These are phyloP conservation scores for Sceloporus tristichus DNA, from an alignment of 2,113 vertebrate genomes.

Conservation along the genomic window DNA sequence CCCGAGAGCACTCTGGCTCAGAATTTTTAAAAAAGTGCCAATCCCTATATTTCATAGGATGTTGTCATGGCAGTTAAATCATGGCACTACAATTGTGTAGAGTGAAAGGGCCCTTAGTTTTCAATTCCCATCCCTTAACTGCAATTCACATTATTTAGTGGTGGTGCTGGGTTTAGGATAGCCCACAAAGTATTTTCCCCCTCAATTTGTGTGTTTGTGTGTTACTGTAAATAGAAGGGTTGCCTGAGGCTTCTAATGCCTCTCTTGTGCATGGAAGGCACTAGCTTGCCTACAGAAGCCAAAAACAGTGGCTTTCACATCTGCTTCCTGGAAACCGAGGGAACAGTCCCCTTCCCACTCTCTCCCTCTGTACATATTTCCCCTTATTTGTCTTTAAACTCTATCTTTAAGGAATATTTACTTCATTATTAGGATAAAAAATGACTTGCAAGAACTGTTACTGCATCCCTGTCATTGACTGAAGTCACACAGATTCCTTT, in stretches of 20 bases:
- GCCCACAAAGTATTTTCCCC: background rate
- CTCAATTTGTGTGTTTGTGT: background rate
- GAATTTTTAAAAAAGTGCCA: too few relatives aligned
- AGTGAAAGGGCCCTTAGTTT: background rate
- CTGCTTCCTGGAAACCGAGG: background rate
- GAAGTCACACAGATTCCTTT: background rate
- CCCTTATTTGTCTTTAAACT: background rate
- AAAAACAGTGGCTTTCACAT: background rate
- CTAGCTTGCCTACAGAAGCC: background rate
- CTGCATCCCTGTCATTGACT: background rate
- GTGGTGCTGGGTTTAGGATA: background rate
- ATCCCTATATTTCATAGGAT: too few relatives aligned
- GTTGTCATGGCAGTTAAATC: too few relatives aligned
- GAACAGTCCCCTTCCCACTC: background rate
- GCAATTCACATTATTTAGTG: background rate
- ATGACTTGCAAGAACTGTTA: background rate
- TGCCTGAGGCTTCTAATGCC: background rate
- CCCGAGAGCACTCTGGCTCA: too few relatives aligned
- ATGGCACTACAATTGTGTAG: too few relatives aligned
- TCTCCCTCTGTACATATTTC: background rate
- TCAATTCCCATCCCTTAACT: background rate
- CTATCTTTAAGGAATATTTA: background rate
- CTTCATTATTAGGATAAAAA: background rate
- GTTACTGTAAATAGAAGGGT: background rate
- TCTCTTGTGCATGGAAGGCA: background rate